Evolutionary conservation across 2,113 vertebrate species (phyloP), one percentile per base, ranked within the genome.

Genomic region (Tangachromis dhanisi): DNA sequence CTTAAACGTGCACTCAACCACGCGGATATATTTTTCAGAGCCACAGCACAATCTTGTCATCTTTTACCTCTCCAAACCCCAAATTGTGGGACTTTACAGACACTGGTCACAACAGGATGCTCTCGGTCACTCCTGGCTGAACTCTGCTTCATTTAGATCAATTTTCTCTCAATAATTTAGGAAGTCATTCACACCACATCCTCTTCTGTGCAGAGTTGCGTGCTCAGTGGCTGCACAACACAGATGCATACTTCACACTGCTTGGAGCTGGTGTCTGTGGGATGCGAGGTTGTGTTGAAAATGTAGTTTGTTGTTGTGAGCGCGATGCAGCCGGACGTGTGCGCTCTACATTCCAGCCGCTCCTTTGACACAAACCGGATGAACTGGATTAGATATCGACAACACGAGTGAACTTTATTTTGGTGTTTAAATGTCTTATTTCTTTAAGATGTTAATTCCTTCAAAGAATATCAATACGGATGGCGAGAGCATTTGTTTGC

Each of bases 371-470:
- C 38, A 89, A 92, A 90, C 90, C 45, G 81, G 92, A 92, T 80
- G 54, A 90, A 90, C 91, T 89, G 89, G 89, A 89, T 89, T 63
- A 68, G 82, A 91, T 88, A 92, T 93, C 3, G 86, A 87, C 83
- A 55, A 61, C 81, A 19, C 14, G 7, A 80, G 49, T 92, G 88
- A 94, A 94, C 92, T 92, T 94, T 90, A 92, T 92, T 84, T 80
- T 81, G 24, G 31, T 84, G 89, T 88, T 87, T 80, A 83, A 88
- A 89, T 84, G 85, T 91, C 83, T 92, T 85, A 85, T 92, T 91
- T 86, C 85, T 87, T 86, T 49, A 82, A 84, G 78, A 88, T 80
- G 80, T 92, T 86, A 90, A 94, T 93, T 88, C 84, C 53, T 83
- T 31, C 76, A 80, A 86, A 86, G 86, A 63, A 90, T 85, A 83